Base-by-base conservation (phyloP, 2,888 invertebrate genomes). In the Apodemia hepburni region DNA sequence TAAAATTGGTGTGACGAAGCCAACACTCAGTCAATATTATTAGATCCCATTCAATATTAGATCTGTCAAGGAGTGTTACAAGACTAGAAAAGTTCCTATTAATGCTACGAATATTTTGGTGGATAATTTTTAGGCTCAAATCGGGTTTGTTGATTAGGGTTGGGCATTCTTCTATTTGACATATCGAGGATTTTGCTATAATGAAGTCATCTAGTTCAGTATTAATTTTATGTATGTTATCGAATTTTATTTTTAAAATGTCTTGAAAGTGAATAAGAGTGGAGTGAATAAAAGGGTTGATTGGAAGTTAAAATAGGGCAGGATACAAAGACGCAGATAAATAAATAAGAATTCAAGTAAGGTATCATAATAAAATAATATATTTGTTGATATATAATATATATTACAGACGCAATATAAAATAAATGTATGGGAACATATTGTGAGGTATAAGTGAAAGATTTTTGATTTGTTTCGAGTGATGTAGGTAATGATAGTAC, bases 41-140 rank as follows among this genome's bases (percentile, higher is more conserved):
- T n/a, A 45, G n/a, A 45, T 45, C 45, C 45, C 45, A 45, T 45
- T 45, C n/a, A 45, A n/a, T 45, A n/a, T 45, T 45, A 2, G n/a
- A 45, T 45, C 6, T 45, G 11, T 6, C n/a, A n/a, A 45, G 45
- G 7, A 45, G n/a, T n/a, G 45, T n/a, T 45, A 45, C n/a, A n/a
- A 45, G 45, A n/a, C n/a, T 12, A n/a, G 45, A 7, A n/a, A 45
- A 45, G n/a, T 45, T 45, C n/a, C 2, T 45, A 45, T 45, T 45
- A 6, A 45, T n/a, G 45, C 45, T 45, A n/a, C 45, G 7, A 45
- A 45, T 45, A 45, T 45, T 45, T 12, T 45, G 45, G n/a, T 45
- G 45, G n/a, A 45, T 45, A 45, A 45, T 45, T 45, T 45, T n/a
- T n/a, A 45, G 45, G 7, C 45, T 45, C 45, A n/a, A n/a, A 45